These are phyloP conservation scores for Toxotes lorentzi DNA, from an alignment of 2,797 vertebrate genomes.

Conservation along the genomic window DNA sequence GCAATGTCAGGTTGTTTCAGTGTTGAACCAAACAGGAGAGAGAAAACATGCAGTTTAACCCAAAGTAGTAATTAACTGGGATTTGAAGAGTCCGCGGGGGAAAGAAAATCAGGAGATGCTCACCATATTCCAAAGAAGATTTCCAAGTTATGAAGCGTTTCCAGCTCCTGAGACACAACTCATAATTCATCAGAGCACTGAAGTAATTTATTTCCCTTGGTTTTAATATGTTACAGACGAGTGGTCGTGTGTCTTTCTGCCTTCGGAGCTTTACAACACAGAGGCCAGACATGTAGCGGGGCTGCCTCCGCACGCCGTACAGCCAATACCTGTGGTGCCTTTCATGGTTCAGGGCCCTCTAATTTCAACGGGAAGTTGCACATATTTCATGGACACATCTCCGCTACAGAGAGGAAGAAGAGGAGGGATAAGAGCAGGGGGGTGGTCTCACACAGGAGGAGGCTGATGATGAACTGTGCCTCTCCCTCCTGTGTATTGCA, in stretches of 20 bases:
- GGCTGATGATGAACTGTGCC: slow-evolving; percentile 94
- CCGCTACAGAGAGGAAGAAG: slow-evolving; percentile 62
- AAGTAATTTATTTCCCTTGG: slow-evolving; percentile 97
- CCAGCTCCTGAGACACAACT: slow-evolving; percentile 89
- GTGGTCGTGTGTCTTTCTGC: slow-evolving; percentile 92
- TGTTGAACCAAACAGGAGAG: neutral
- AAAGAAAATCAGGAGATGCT: slow-evolving; percentile 69
- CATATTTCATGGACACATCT: slow-evolving; percentile 98
- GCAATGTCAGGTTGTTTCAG: neutral
- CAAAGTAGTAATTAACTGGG: slow-evolving; percentile 37
- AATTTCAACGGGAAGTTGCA: slow-evolving; percentile 99
- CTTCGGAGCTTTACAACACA: slow-evolving; percentile 89
- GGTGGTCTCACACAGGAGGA: slow-evolving; percentile 87
- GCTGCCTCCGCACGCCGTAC: slow-evolving; percentile 63
- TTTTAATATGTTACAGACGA: slow-evolving; percentile 99
- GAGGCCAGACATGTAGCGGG: slow-evolving; percentile 86
- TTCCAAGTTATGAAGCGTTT: slow-evolving; percentile 81
- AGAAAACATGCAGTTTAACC: neutral
- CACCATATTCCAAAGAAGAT: slow-evolving; percentile 79
- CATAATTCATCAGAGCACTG: slow-evolving; percentile 90
- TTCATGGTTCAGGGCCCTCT: slow-evolving; percentile 98
- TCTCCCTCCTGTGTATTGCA: slow-evolving; percentile 88
- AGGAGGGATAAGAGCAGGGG: slow-evolving; percentile 3
- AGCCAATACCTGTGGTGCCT: slow-evolving; percentile 97
- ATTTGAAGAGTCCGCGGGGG: slow-evolving; percentile 14